Percentiles rank a stretch among this genome's conserved stretches.
Conservation (phyloP, 2,797 vertebrate species). For the Anas bernieri region DNA sequence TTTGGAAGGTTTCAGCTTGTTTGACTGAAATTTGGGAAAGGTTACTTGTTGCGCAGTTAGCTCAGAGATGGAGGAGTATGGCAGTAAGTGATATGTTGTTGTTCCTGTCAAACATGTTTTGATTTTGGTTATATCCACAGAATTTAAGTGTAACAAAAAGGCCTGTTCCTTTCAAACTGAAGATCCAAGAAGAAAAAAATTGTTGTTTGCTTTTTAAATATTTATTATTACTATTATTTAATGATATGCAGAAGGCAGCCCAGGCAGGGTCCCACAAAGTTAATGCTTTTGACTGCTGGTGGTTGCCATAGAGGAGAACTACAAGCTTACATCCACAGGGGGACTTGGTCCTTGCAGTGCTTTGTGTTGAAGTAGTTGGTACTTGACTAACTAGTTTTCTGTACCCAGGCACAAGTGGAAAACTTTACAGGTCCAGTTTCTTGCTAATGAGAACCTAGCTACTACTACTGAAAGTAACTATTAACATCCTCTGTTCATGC, state of each 20-base stretch:
- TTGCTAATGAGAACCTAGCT: not conserved
- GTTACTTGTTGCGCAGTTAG: not conserved
- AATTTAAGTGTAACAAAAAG: not conserved
- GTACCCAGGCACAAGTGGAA: not conserved
- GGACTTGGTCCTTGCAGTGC: not conserved
- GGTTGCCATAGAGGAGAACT: not conserved
- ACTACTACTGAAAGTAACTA: not conserved
- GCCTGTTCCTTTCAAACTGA: not conserved
- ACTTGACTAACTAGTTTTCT: not conserved
- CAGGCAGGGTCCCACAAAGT: not conserved
- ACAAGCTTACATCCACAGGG: not conserved
- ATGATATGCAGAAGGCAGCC: not conserved
- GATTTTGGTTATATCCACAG: not conserved
- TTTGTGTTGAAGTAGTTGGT: not conserved
- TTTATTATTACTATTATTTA: no score
- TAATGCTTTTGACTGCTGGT: not conserved
- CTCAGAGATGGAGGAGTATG: not conserved
- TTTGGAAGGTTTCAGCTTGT: not conserved
- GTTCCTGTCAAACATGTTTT: not conserved
- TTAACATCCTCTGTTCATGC: not conserved
- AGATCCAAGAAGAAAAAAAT: not conserved
- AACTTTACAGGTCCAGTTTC: not conserved
- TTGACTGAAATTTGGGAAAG: conserved; percentile 13
- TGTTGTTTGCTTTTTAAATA: no score
- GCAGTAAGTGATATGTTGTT: not conserved